Base-by-base conservation (phyloP, 2,888 invertebrate species). In the Agonopterix alstromeriana region DNA sequence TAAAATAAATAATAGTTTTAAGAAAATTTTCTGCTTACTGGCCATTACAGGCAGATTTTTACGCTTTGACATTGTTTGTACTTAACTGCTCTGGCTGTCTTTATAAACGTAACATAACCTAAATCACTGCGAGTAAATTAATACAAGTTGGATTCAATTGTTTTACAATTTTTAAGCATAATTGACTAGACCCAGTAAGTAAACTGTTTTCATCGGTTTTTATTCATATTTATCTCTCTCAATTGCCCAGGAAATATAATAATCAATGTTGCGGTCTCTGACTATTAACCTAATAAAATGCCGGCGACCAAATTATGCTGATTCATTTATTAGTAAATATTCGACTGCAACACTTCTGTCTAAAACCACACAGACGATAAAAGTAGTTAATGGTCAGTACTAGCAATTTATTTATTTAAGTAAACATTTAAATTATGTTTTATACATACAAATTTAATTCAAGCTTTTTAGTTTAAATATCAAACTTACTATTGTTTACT, bases 361-460 rank as follows among this genome's bases (percentile, higher is more conserved):
- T 61, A 67, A 64, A 67, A 50, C 56, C 49, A 53, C 58, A 54
- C 57, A 70, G 53, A 55, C 72, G 55, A 57, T 62, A 61, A 77
- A 70, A 71, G 52, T 69, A 65, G 70, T 68, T 72, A 80, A 70
- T 68, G 86, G 87, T 86, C 84, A 83, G 87, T 86, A 82, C 63
- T 42, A 42, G 10, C 10, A 42, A 10, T 27, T 27, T 27, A 27
- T 27, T 27, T 27, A 27, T 27, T 27, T 17, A 17, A 17, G 10
- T 7, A 42, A 11, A 11, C 8, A 43, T 46, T 38, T 43, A 14
- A 35, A 36, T 9, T 43, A 35, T 27, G 3, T 27, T n/a, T n/a
- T n/a, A n/a, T n/a, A n/a, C n/a, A n/a, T 27, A 27, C 27, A 5
- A 5, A 27, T 27, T 2, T 5, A 27, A 5, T 27, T 27, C 5